These are phyloP conservation scores for Campoletis sonorensis DNA, from an alignment of 1,140 invertebrate genomes.

Conservation along the genomic window DNA sequence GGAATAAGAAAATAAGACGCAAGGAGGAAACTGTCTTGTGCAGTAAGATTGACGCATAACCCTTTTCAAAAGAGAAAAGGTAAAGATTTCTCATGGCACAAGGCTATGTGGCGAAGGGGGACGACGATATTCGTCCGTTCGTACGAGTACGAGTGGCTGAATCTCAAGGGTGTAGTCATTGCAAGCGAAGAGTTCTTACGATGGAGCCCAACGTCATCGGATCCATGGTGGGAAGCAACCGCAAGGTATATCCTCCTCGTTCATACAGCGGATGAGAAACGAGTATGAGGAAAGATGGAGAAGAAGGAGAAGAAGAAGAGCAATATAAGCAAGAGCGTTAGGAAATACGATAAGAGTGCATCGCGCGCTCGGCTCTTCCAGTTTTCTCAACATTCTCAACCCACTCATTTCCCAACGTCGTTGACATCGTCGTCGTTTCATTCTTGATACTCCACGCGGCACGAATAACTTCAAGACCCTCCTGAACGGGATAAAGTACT, in stretches of 20 bases:
- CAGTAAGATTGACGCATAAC: not conserved
- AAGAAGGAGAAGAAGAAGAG: slow-evolving; percentile 22
- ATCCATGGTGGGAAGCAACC: slow-evolving; percentile 40
- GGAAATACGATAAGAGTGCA: slow-evolving; percentile 9
- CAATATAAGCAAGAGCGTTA: slow-evolving; percentile 17
- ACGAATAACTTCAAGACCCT: slow-evolving; percentile 46
- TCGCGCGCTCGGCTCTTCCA: slow-evolving; percentile 27
- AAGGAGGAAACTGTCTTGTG: not conserved
- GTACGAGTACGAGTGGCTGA: slow-evolving; percentile 56
- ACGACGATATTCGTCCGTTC: slow-evolving; percentile 20
- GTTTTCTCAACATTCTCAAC: slow-evolving; percentile 34
- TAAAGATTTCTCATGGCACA: not conserved
- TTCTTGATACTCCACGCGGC: slow-evolving; percentile 39
- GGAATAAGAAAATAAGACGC: too few species aligned
- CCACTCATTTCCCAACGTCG: slow-evolving; percentile 21
- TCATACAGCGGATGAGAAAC: slow-evolving; percentile 32
- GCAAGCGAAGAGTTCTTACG: slow-evolving; percentile 67
- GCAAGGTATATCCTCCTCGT: slow-evolving; percentile 52
- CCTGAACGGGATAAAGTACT: slow-evolving; percentile 16
- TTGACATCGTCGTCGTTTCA: not conserved
- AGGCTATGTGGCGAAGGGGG: not conserved
- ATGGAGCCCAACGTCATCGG: slow-evolving; percentile 61
- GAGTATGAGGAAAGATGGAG: slow-evolving; percentile 9
- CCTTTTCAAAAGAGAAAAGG: not conserved
- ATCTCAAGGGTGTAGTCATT: slow-evolving; percentile 70